These are phyloP conservation scores for Montipora capitata DNA, from an alignment of 92 coral and sea anemone species.

Conservation along the genomic window DNA sequence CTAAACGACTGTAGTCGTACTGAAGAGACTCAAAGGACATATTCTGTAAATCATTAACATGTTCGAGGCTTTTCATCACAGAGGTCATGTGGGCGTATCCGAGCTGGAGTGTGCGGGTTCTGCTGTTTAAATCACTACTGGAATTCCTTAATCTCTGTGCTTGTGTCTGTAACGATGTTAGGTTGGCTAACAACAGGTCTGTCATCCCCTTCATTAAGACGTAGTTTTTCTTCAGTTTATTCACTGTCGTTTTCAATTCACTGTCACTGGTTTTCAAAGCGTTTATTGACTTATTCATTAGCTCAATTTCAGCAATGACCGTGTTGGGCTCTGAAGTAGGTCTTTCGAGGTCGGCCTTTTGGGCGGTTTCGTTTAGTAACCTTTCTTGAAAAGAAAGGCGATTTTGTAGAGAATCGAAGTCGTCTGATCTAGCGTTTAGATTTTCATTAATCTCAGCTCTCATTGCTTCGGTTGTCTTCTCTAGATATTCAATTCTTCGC, in stretches of 20 bases:
- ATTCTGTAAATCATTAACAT: slow-evolving; percentile 15
- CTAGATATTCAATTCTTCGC: slow-evolving; percentile 15
- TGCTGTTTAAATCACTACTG: slow-evolving; percentile 2
- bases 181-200: neutral
- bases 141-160: neutral
- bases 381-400: slow-evolving; percentile 2
- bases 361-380: slow-evolving; percentile 23
- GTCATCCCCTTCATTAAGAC: neutral
- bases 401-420: slow-evolving; percentile 14
- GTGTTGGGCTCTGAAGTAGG: slow-evolving; percentile 3
- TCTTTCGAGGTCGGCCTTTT: neutral
- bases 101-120: neutral
- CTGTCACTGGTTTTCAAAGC: neutral
- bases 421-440: neutral
- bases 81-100: slow-evolving; percentile 26
- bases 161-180: slow-evolving; percentile 1
- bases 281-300: slow-evolving; percentile 18
- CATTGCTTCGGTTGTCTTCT: neutral
- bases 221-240: slow-evolving; percentile 14
- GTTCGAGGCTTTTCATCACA: neutral
- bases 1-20: neutral
- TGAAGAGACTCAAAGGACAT: slow-evolving; percentile 10
- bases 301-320: neutral
- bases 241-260: slow-evolving; percentile 1
- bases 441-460: neutral